Base-by-base conservation (phyloP, 2,113 vertebrate species). In the Columba livia region DNA sequence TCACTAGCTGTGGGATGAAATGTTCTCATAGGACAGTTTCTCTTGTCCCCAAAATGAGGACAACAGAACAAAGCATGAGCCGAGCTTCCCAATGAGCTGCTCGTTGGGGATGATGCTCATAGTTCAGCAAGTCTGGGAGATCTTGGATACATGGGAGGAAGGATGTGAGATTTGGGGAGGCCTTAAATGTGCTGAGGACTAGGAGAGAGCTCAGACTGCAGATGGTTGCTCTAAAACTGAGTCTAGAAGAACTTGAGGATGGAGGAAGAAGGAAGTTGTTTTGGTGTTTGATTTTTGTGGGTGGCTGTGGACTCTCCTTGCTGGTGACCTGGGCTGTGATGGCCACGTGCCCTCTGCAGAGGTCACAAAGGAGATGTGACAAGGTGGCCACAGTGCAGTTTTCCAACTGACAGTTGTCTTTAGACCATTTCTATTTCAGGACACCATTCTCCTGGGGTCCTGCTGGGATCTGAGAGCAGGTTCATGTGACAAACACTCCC, bases 91-190 rank as follows among this genome's bases (percentile, higher is more conserved):
- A 6, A 1, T 1, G 6, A 1, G 0, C 31, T 58, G 51, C 47
- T 74, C 36, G 0, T 1, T 14, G 12, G 19, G 42, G n/a, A 5
- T 4, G 71, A 2, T 3, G 28, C 47, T 65, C 0, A 0, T 1
- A 10, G 18, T 21, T 13, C 60, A 87, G 47, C 40, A 47, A 15
- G 16, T 5, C 61, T 34, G 34, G 61, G 71, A 64, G 26, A 44
- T 5, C 5, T 8, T 44, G 1, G 4, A 2, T 5, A 8, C 9
- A 4, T 0, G 1, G 26, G 34, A 58, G 36, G 32, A n/a, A 3
- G 32, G 47, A 26, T 23, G n/a, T 34, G n/a, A 72, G 57, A 32
- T 75, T 1, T 62, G 42, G 32, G 44, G 34, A 48, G 32, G 6
- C n/a, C 50, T 29, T 9, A 25, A 48, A 6, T 23, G 25, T 15